phyloP scores from a whole-genome alignment of 2,888 invertebrate species.

The Pachymerium ferrugineum region DNA sequence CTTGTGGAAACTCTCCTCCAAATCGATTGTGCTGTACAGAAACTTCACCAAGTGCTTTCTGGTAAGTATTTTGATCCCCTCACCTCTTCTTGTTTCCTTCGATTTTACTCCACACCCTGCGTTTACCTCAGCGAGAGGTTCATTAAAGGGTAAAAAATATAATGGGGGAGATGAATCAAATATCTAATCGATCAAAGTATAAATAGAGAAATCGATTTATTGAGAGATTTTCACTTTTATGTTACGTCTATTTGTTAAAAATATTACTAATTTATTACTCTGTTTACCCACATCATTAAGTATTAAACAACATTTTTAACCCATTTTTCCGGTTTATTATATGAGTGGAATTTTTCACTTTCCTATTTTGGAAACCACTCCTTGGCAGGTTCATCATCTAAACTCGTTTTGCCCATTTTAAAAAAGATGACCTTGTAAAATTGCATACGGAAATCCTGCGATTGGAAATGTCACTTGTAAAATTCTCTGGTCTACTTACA shows the following conservation, averaged over 20 bases:
- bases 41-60: neutral
- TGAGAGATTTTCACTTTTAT: too few relatives aligned
- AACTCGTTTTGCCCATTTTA: neutral
- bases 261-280: too few relatives aligned
- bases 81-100: neutral
- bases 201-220: too few relatives aligned
- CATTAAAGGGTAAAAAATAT: neutral
- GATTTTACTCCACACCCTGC: neutral
- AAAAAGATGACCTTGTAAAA: neutral
- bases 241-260: too few relatives aligned
- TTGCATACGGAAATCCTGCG: neutral
- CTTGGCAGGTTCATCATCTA: conserved; percentile 10
- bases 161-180: neutral
- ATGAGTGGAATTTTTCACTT: conserved; percentile 12
- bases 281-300: too few relatives aligned
- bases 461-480: neutral
- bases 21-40: too few relatives aligned
- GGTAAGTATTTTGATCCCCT: neutral
- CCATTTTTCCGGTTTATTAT: neutral
- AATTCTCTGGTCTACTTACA: neutral
- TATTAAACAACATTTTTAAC: neutral
- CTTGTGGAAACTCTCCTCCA: neutral
- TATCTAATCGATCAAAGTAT: neutral
- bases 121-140: neutral
- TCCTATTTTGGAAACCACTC: conserved; percentile 11